phyloP scores from a whole-genome alignment of 2,797 vertebrate genomes.

The Pygocentrus nattereri region DNA sequence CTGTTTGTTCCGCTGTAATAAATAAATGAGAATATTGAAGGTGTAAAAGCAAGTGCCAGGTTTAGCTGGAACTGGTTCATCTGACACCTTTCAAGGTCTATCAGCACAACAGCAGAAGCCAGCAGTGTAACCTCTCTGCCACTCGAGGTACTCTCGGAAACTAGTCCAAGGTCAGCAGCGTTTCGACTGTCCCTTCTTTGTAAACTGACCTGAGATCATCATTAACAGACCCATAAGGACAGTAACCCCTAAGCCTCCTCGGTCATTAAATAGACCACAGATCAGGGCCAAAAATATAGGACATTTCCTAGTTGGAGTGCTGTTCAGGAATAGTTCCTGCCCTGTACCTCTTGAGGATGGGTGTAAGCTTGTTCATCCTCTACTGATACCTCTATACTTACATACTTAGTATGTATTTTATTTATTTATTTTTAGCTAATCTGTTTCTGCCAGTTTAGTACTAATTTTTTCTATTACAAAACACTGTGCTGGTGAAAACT shows the following conservation, averaged over 20 bases:
- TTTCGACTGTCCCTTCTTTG: background rate
- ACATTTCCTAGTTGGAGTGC: constrained; percentile 4
- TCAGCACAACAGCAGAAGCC: background rate
- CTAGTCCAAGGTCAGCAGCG: background rate
- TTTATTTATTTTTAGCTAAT: too few species aligned
- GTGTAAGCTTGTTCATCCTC: too few species aligned
- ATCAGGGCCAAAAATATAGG: constrained; percentile 7
- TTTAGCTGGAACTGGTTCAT: background rate
- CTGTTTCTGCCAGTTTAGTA: too few species aligned
- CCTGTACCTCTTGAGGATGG: background rate
- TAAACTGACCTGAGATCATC: constrained; percentile 2
- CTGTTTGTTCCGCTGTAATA: background rate
- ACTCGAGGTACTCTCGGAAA: background rate
- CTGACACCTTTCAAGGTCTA: background rate
- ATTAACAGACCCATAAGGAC: background rate
- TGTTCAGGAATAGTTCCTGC: background rate
- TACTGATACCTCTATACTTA: too few species aligned
- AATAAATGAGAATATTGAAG: background rate
- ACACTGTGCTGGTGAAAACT: background rate
- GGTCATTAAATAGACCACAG: background rate
- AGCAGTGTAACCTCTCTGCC: background rate
- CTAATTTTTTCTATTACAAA: background rate
- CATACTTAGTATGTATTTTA: too few species aligned
- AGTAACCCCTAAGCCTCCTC: constrained; percentile 8
- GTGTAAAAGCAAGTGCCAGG: background rate